Evolutionary conservation across 2,888 invertebrate species (phyloP).

Genomic region (Chymomyza procnemis): DNA sequence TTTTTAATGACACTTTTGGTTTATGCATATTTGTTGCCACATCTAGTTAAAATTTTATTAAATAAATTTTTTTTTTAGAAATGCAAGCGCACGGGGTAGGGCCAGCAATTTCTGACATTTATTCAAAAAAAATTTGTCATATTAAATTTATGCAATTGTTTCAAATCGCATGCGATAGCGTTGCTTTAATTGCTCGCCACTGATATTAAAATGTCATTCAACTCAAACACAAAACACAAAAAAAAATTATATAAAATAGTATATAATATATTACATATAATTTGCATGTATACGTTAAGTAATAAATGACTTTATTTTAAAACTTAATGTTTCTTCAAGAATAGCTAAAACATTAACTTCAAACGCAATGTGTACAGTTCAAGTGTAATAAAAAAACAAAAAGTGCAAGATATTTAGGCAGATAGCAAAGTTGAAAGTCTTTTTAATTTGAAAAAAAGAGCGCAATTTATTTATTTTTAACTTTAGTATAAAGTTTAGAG

Average conservation of each 20-base stretch:
- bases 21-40: constrained; percentile 15
- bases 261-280: not conserved
- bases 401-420: not conserved
- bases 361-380: not conserved
- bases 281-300: constrained; percentile 46
- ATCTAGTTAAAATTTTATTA: constrained; percentile 55
- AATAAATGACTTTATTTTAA: constrained; percentile 38
- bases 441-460: not conserved
- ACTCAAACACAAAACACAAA: constrained; percentile 49
- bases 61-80: constrained; percentile 54
- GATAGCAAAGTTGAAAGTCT: not conserved
- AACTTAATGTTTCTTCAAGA: not conserved
- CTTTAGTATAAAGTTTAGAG: too few relatives aligned
- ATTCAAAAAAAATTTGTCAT: constrained; percentile 46
- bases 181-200: constrained; percentile 51
- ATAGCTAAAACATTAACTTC: not conserved
- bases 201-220: constrained; percentile 69
- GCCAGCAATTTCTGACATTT: constrained; percentile 2
- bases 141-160: constrained; percentile 38
- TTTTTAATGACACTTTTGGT: constrained; percentile 68
- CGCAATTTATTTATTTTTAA: constrained; percentile 8
- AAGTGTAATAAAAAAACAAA: not conserved
- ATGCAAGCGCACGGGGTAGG: constrained; percentile 31
- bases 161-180: constrained; percentile 33
- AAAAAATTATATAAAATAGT: constrained; percentile 47